phyloP scores from a whole-genome alignment of 2,888 invertebrate species.

The Lepidochitona cinerea region DNA sequence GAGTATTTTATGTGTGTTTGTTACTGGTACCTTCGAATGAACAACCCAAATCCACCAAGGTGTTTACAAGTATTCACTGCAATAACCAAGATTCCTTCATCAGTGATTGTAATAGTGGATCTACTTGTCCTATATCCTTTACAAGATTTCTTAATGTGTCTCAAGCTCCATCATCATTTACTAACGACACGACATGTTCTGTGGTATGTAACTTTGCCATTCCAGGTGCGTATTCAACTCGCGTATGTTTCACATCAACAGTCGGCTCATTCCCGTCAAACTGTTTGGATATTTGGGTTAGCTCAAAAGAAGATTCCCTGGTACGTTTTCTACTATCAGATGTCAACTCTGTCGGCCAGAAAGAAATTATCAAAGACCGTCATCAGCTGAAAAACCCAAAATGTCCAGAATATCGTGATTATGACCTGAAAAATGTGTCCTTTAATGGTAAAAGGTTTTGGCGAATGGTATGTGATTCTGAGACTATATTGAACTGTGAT shows the following conservation, averaged over 20 bases:
- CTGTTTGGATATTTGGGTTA: constrained; percentile 30
- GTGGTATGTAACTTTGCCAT: constrained; percentile 26
- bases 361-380: constrained; percentile 5
- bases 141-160: constrained; percentile 14
- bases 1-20: constrained; percentile 84
- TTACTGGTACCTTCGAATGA: constrained; percentile 71
- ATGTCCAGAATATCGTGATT: constrained; percentile 38
- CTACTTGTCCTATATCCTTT: constrained; percentile 12
- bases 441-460: constrained; percentile 33
- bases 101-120: constrained; percentile 38
- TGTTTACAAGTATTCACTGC: constrained; percentile 47
- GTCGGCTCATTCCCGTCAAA: constrained; percentile 13
- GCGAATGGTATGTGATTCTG: constrained; percentile 50
- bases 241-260: constrained; percentile 36
- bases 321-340: constrained; percentile 1
- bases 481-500: constrained; percentile 41
- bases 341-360: neutral
- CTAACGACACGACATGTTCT: neutral
- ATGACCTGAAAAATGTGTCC: constrained; percentile 46
- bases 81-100: constrained; percentile 50
- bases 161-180: neutral
- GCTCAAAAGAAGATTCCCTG: constrained; percentile 12
- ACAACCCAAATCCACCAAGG: neutral
- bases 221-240: constrained; percentile 17
- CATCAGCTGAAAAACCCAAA: neutral